Evolutionary conservation across 2,888 invertebrate species (phyloP).

Genomic region (Slavum lentiscoides): DNA sequence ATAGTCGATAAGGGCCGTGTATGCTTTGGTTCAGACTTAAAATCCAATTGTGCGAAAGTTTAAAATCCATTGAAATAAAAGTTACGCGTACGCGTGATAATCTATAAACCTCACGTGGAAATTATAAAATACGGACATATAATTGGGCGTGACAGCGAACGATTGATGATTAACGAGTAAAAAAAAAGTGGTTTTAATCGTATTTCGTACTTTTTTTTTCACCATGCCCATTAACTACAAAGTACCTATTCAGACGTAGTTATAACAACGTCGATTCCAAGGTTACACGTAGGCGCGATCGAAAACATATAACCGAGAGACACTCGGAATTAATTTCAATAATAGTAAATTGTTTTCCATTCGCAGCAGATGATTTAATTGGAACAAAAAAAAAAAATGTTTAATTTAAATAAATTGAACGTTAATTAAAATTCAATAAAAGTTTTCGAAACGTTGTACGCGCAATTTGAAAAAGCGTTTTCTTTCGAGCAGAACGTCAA

Average conservation of each 20-base stretch:
- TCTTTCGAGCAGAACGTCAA: neutral
- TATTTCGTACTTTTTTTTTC: neutral
- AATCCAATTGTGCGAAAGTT: slow-evolving; percentile 40
- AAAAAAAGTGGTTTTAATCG: neutral
- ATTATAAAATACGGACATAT: no score
- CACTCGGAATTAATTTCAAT: slow-evolving; percentile 4
- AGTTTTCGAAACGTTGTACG: slow-evolving; percentile 8
- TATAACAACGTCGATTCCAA: neutral
- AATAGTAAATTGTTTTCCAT: slow-evolving; percentile 1
- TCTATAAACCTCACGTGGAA: no score
- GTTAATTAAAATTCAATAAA: slow-evolving; percentile 22
- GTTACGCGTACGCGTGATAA: no score
- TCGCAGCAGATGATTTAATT: neutral
- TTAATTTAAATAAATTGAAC: neutral
- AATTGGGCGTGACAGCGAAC: neutral
- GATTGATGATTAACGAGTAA: neutral
- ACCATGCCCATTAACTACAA: neutral
- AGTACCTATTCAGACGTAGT: neutral
- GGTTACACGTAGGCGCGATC: slow-evolving; percentile 12
- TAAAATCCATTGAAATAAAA: slow-evolving; percentile 19
- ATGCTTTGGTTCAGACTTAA: neutral
- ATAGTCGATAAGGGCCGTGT: slow-evolving; percentile 1
- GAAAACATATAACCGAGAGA: neutral
- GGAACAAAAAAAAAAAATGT: no score
- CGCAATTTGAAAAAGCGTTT: neutral